Base-by-base conservation (phyloP, 2,888 invertebrate species). In the Drosophila robusta region DNA sequence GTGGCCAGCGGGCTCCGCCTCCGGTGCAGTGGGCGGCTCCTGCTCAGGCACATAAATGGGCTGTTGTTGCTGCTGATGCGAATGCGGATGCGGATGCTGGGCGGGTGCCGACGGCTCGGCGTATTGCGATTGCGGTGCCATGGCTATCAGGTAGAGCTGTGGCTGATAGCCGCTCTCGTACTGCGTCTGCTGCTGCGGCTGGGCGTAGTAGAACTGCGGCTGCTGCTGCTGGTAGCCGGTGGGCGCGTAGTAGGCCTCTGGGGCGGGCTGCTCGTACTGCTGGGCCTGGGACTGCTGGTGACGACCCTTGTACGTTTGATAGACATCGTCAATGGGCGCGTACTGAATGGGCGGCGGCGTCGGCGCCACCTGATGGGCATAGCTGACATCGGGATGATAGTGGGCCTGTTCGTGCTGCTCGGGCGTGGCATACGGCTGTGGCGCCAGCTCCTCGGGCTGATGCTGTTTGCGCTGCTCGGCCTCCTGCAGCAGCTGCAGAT, bases 401-500 rank as follows among this genome's bases (percentile, higher is more conserved):
- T 69, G 61, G 5, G 74, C 78, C 14, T 58, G 78, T 0, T 78
- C 78, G 16, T 75, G 72, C 26, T 64, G 63, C 46, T 77, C 81
- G 4, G 67, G 45, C 4, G 52, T n/a, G 4, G 45, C 78, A 50
- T 74, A 80, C 0, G 58, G n/a, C 50, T 67, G 81, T 6, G 54
- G 47, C 3, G 54, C n/a, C 5, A 61, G 39, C 39, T 63, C 66
- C 38, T 65, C 68, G 0, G 54, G 68, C 2, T 79, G 80, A 1
- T 89, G 89, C 4, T 89, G 85, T 6, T 90, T 86, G 3, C 84
- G 89, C 12, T 79, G 78, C 24, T 92, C 92, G 6, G 90, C 86
- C 54, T 91, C 90, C 61, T 92, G 90, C 11, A 92, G 69, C 51
- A 91, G 80, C 8, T 87, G 91, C 11, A 92, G 70, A 61, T 91